Conservation (phyloP, 2,888 invertebrate species). For the Drepanosiphum platanoidis region DNA sequence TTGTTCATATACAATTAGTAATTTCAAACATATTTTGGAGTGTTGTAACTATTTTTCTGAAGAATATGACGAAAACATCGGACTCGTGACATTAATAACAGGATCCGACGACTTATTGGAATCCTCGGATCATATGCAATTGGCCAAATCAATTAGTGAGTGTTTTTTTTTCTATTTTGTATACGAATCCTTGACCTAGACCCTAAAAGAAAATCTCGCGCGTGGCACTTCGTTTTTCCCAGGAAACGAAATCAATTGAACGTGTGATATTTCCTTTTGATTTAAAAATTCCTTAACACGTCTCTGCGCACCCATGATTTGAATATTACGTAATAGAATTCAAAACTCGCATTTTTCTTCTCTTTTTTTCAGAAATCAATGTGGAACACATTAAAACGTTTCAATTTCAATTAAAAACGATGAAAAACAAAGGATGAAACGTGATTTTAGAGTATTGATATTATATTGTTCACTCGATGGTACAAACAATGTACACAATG, state of each 20-base stretch:
- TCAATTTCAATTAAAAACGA: conserved; percentile 41
- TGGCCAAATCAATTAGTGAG: conserved; percentile 53
- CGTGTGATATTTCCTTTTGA: too few relatives aligned
- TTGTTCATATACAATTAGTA: conserved; percentile 67
- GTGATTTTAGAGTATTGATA: not conserved
- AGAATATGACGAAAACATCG: conserved; percentile 46
- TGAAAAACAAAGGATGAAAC: conserved; percentile 44
- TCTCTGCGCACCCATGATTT: too few relatives aligned
- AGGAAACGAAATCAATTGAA: too few relatives aligned
- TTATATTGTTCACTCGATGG: conserved; percentile 37
- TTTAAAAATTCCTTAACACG: too few relatives aligned
- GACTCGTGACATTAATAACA: conserved; percentile 51
- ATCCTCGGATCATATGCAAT: conserved; percentile 32
- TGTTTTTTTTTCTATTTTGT: not conserved
- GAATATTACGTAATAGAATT: too few relatives aligned
- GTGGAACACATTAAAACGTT: conserved; percentile 50
- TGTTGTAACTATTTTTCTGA: conserved; percentile 80
- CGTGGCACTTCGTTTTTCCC: too few relatives aligned
- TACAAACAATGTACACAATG: conserved; percentile 32
- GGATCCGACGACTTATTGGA: conserved; percentile 46
- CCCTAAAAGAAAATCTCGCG: too few relatives aligned
- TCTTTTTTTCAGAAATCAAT: conserved; percentile 40
- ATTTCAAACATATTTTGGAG: conserved; percentile 83
- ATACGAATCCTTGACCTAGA: too few relatives aligned
- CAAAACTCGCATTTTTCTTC: too few relatives aligned